Evolutionary conservation across 2,113 vertebrate species (phyloP), one percentile per base, ranked within the genome.

Genomic region (Passer domesticus): DNA sequence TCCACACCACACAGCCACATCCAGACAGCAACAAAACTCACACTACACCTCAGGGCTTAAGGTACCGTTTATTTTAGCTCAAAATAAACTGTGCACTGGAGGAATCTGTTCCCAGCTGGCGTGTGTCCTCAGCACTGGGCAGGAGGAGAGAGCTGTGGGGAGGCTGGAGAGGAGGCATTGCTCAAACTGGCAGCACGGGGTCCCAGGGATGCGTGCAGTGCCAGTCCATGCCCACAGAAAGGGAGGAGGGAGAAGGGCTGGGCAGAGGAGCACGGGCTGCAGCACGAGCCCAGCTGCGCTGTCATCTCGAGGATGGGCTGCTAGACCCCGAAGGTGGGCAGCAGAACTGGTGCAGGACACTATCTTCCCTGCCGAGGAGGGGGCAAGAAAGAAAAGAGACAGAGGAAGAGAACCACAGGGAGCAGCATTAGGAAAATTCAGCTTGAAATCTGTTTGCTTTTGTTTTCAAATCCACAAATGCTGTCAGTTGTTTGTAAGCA

Each of bases 281-380:
- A 80, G 75, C 91, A 97, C 41, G 89, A 93, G 62, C 94, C 94
- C 62, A 91, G 83, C 95, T 92, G 67, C 94, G 83, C 90, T 96
- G 96, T 97, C 76, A 97, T 97, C 97, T 97, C 68, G 97, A 97
- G 87, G 97, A 97, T 31, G 97, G 97, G 93, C 96, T 97, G 94
- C 97, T 97, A 94, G 96, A 97, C 78, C 95, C 97, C 91, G 97
- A 97, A 83, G 97, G 93, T 17, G 96, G 95, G 86, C 96, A 97
- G 96, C 97, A 97, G 96, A 97, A 97, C 96, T 96, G 97, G 93
- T 97, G 95, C 87, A 96, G 94, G 93, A 95, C 93, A 97, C 72
- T 97, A 92, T 97, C 97, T 87, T 97, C 97, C 94, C 97, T 97
- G 97, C 95, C 94, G 64, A 94, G 95, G 94, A 31, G 13, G 17